Percentiles rank a stretch among this genome's conserved stretches.
Conservation (phyloP, 2,888 invertebrate species). For the Craniophora ligustri region DNA sequence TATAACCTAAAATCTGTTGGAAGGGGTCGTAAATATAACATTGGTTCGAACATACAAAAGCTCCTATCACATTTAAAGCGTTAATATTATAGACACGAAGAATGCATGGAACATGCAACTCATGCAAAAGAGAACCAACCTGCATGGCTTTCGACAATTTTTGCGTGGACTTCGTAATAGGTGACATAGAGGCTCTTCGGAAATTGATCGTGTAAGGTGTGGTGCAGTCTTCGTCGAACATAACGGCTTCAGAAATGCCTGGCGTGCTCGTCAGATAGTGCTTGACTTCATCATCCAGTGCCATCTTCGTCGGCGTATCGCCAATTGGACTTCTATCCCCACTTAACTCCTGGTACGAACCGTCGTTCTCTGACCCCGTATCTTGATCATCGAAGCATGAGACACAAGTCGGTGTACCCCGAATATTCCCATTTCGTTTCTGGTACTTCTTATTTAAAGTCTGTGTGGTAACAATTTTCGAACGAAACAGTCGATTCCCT, state of each 20-base stretch:
- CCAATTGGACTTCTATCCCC: constrained; percentile 44
- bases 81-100: constrained; percentile 14
- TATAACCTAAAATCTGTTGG: background rate
- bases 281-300: constrained; percentile 56
- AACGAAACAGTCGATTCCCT: constrained; percentile 77
- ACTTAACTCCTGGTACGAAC: constrained; percentile 52
- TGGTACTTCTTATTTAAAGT: constrained; percentile 80
- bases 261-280: constrained; percentile 85
- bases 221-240: constrained; percentile 72
- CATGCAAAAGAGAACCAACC: constrained; percentile 86
- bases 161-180: constrained; percentile 95
- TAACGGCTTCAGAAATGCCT: constrained; percentile 69
- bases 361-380: constrained; percentile 67
- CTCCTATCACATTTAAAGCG: constrained; percentile 29
- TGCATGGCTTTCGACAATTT: constrained; percentile 96
- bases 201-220: constrained; percentile 83
- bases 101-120: constrained; percentile 48
- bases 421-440: constrained; percentile 69
- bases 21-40: too few relatives aligned
- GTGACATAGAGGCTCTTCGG: constrained; percentile 94
- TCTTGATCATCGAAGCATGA: constrained; percentile 82
- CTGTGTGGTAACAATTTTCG: constrained; percentile 74
- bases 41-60: background rate
- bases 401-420: constrained; percentile 80
- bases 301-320: constrained; percentile 73